These are phyloP conservation scores for Macrosiphum euphorbiae DNA, from an alignment of 2,888 invertebrate species.

Conservation along the genomic window DNA sequence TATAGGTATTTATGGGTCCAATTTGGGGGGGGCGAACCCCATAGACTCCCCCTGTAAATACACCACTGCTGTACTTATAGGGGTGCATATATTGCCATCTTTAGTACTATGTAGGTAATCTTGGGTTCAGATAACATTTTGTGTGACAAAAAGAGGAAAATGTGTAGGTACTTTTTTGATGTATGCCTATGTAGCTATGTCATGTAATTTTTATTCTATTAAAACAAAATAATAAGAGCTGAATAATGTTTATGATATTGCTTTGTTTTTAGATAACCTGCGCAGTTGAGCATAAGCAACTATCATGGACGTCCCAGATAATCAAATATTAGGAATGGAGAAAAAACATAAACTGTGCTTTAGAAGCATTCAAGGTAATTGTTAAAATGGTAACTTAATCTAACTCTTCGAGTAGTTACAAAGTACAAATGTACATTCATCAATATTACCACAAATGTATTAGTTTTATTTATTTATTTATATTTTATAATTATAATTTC, in stretches of 20 bases:
- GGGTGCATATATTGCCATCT: neutral
- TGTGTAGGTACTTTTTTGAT: neutral
- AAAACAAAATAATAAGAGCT: neutral
- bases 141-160: neutral
- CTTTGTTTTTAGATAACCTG: conserved; percentile 42
- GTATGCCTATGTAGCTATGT: neutral
- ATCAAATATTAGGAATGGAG: conserved; percentile 53
- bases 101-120: neutral
- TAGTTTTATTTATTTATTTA: neutral
- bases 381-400: neutral
- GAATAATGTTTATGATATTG: neutral
- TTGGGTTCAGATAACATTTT: neutral
- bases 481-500: neutral
- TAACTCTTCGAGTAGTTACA: neutral
- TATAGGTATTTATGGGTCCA: too few relatives aligned
- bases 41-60: too few relatives aligned
- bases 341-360: conserved; percentile 66
- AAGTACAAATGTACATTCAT: neutral
- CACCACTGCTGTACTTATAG: neutral
- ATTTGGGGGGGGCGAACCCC: too few relatives aligned
- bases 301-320: conserved; percentile 53
- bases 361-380: conserved; percentile 65
- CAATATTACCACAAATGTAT: neutral
- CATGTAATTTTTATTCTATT: neutral
- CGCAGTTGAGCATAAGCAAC: neutral